Evolutionary conservation across 2,888 invertebrate species (phyloP).

Genomic region (Parnassius glacialis): DNA sequence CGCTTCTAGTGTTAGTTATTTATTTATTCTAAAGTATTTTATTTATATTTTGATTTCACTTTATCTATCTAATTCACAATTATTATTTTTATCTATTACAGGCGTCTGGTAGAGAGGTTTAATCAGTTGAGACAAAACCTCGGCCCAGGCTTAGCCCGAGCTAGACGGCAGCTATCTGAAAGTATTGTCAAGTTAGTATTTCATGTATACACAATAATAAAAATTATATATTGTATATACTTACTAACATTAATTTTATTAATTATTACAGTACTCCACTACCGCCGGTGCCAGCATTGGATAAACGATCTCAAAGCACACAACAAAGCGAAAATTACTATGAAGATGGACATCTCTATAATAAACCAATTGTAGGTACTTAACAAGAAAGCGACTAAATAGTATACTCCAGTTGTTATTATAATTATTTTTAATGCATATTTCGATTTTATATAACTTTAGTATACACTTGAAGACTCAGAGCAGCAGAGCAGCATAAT

Average conservation of each 20-base stretch:
- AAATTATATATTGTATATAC: no score
- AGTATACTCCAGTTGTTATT: no score
- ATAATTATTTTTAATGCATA: neutral
- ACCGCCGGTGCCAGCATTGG: constrained; percentile 88
- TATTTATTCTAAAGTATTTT: no score
- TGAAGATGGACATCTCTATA: constrained; percentile 86
- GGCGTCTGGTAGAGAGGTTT: constrained; percentile 92
- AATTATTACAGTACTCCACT: constrained; percentile 84
- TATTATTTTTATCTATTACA: constrained; percentile 43
- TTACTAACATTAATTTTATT: constrained; percentile 2
- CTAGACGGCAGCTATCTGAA: constrained; percentile 86
- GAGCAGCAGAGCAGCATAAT: constrained; percentile 58
- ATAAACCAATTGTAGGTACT: constrained; percentile 83
- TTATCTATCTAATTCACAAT: no score
- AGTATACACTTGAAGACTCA: constrained; percentile 65
- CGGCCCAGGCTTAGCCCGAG: constrained; percentile 82
- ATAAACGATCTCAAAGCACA: constrained; percentile 81
- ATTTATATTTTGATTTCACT: no score
- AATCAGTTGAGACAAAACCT: constrained; percentile 90
- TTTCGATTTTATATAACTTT: constrained; percentile 7
- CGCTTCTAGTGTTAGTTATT: no score
- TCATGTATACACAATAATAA: neutral
- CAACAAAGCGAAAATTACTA: constrained; percentile 74
- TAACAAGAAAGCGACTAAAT: no score
- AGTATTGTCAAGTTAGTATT: constrained; percentile 89